These are phyloP conservation scores for Hyles euphorbiae DNA, from an alignment of 1,140 invertebrate species.

Conservation along the genomic window DNA sequence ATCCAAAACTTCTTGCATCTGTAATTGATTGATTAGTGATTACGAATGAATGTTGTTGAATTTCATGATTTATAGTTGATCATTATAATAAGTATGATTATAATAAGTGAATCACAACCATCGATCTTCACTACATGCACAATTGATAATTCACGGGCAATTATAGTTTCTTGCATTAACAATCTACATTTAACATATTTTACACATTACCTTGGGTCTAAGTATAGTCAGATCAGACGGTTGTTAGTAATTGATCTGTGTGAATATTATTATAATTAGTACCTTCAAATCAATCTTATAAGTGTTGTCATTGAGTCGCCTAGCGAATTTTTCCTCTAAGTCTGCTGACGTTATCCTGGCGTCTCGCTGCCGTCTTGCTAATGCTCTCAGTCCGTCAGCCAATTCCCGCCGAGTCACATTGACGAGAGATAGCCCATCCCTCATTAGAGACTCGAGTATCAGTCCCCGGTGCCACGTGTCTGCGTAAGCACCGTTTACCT, in stretches of 20 bases:
- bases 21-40: constrained; percentile 14
- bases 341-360: constrained; percentile 45
- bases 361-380: constrained; percentile 59
- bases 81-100: too few relatives aligned
- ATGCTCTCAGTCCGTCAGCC: constrained; percentile 73
- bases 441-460: constrained; percentile 66
- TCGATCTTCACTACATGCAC: too few relatives aligned
- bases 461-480: constrained; percentile 75
- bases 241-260: too few relatives aligned
- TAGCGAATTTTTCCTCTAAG: constrained; percentile 45
- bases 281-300: constrained; percentile 59
- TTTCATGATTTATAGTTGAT: too few relatives aligned
- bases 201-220: too few relatives aligned
- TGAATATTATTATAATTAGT: not conserved
- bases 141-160: too few relatives aligned
- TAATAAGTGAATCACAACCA: too few relatives aligned
- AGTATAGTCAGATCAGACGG: too few relatives aligned
- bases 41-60: too few relatives aligned
- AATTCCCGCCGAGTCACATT: constrained; percentile 76
- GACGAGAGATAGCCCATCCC: constrained; percentile 66
- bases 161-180: too few relatives aligned
- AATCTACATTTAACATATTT: too few relatives aligned
- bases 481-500: constrained; percentile 77
- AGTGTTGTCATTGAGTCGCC: constrained; percentile 50
- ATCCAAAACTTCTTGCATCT: constrained; percentile 74